Evolutionary conservation across 2,888 invertebrate species (phyloP), one percentile per base, ranked within the genome.

Genomic region (Patella depressa): DNA sequence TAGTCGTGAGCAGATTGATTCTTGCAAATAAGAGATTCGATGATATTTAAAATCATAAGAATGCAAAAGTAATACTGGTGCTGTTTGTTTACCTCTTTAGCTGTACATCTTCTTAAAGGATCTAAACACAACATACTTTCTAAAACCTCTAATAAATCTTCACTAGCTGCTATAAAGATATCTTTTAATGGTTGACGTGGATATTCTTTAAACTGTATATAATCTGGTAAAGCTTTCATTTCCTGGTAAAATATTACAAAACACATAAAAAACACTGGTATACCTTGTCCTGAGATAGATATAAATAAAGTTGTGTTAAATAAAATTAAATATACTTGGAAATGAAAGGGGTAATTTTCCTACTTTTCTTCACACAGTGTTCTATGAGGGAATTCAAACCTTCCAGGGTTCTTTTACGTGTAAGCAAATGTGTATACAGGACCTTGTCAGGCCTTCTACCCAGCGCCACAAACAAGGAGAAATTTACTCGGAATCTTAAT

Each of bases 121-220:
- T 97, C 95, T 80, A 98, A 93, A 15, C 95, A 93, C 15, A 99
- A 93, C 77, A 98, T 92, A 76, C 94, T 94, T 70, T 95, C 94
- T 78, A 99, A 93, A 75, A 99, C 93, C 81, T 95, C 94, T 53
- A 99, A 92, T 59, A 98, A 93, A 93, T 99, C 99, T 90, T 98
- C 96, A 0, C 95, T 94, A 2, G 98, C 98, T 2, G 99, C 99
- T 71, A 97, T 97, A 91, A 99, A 99, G 88, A 99, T 98, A 87
- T 96, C 95, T 80, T 95, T 95, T 73, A 99, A 92, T 4, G 96
- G 96, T 69, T 96, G 96, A 0, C 96, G 94, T 0, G 95, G 95
- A 85, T 96, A 96, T 12, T 94, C 94, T 90, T 98, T 98, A 92
- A 98, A 98, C 90, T 96, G 95, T 83, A 99, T 95, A 91, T 95